Conservation (phyloP, 1,140 invertebrate genomes). For the Drosophila watanabei region DNA sequence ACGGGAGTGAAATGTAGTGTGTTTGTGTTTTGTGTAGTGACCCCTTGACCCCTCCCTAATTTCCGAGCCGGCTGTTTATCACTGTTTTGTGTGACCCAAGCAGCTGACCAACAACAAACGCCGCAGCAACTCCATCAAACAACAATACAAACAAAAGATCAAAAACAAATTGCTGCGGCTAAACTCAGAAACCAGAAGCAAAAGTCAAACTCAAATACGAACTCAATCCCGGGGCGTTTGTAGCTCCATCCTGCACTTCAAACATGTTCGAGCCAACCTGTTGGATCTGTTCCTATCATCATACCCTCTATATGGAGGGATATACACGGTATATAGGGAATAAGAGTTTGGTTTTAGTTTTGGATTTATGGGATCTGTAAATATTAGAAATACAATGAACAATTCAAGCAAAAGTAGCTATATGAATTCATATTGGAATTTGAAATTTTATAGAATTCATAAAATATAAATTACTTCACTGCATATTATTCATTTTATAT, state of each 20-base stretch:
- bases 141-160: slow-evolving; percentile 33
- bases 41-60: not conserved
- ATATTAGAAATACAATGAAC: not conserved
- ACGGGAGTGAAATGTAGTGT: slow-evolving; percentile 14
- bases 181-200: slow-evolving; percentile 39
- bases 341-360: too few species aligned
- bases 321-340: not conserved
- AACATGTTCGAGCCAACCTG: slow-evolving; percentile 54
- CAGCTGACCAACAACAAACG: slow-evolving; percentile 51
- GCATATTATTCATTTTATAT: too few species aligned
- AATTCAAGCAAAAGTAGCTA: too few species aligned
- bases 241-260: slow-evolving; percentile 5
- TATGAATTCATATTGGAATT: too few species aligned
- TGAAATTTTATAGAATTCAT: too few species aligned
- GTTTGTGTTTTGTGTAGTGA: slow-evolving; percentile 7
- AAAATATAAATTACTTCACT: too few species aligned
- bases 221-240: slow-evolving; percentile 16
- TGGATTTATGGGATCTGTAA: not conserved
- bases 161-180: slow-evolving; percentile 51
- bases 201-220: slow-evolving; percentile 38
- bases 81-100: slow-evolving; percentile 44
- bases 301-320: slow-evolving; percentile 3
- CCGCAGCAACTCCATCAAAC: slow-evolving; percentile 26
- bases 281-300: slow-evolving; percentile 9
- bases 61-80: slow-evolving; percentile 44